phyloP scores from a whole-genome alignment of 2,797 vertebrate genomes.

The Sebastiscus tertius region DNA sequence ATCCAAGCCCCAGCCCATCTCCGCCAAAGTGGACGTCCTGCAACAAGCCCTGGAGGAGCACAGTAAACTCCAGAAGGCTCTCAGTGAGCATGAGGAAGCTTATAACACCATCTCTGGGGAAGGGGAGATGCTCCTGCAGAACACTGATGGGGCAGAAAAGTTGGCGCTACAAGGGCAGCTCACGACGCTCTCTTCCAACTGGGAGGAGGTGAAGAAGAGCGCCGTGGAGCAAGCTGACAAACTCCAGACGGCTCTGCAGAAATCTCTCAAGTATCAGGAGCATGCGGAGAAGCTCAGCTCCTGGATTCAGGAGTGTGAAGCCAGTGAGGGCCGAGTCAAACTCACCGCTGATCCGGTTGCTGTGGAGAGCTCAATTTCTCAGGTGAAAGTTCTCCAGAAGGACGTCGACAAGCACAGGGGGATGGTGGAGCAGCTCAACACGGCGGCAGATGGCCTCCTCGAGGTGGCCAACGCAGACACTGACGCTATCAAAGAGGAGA shows the following conservation, averaged over 20 bases:
- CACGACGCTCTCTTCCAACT: slow-evolving; percentile 84
- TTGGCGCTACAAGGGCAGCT: slow-evolving; percentile 90
- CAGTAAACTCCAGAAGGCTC: slow-evolving; percentile 79
- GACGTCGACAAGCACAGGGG: slow-evolving; percentile 93
- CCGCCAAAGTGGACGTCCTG: slow-evolving; percentile 85
- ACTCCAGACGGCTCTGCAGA: slow-evolving; percentile 86
- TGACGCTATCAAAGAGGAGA: slow-evolving; percentile 86
- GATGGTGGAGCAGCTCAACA: slow-evolving; percentile 88
- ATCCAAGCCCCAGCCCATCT: slow-evolving; percentile 79
- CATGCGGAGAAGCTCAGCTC: slow-evolving; percentile 86
- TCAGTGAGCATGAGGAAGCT: slow-evolving; percentile 81
- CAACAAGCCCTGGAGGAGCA: slow-evolving; percentile 87
- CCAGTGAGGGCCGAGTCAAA: slow-evolving; percentile 78
- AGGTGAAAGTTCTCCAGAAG: slow-evolving; percentile 90
- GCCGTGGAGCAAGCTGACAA: slow-evolving; percentile 84
- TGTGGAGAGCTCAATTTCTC: slow-evolving; percentile 85
- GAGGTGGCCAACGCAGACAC: slow-evolving; percentile 87
- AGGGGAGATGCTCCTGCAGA: slow-evolving; percentile 92
- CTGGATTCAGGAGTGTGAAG: slow-evolving; percentile 90
- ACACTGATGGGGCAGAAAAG: slow-evolving; percentile 91
- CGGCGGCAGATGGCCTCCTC: slow-evolving; percentile 88
- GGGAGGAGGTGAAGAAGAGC: slow-evolving; percentile 91
- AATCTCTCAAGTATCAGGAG: slow-evolving; percentile 88
- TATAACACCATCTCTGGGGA: slow-evolving; percentile 88
- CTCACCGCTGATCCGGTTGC: slow-evolving; percentile 82